Evolutionary conservation across 2,797 vertebrate species (phyloP).

Genomic region (Chelonia mydas): DNA sequence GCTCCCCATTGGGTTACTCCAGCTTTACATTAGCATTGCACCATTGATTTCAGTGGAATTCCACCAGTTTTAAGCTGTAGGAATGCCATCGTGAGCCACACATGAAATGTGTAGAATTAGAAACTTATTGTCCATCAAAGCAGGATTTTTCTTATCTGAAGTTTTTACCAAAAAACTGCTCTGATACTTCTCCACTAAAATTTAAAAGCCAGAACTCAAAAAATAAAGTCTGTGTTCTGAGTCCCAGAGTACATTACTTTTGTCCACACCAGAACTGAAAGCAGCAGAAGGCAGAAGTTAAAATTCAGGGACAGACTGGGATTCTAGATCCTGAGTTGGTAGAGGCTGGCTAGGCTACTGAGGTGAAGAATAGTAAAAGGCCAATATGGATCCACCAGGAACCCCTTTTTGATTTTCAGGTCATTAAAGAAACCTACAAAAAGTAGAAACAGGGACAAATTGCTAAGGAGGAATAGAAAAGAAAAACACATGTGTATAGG

Average conservation of each 20-base stretch:
- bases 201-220: background rate
- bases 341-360: background rate
- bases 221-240: background rate
- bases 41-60: background rate
- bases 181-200: background rate
- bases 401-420: background rate
- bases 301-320: accelerated
- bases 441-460: background rate
- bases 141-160: background rate
- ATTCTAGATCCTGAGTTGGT: background rate
- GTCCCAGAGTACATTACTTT: background rate
- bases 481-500: background rate
- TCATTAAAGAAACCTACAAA: background rate
- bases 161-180: no score
- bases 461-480: background rate
- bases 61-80: background rate
- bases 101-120: background rate
- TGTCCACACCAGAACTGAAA: background rate
- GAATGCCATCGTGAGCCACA: background rate
- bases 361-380: background rate
- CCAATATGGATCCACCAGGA: background rate
- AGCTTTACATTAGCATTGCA: no score
- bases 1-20: background rate
- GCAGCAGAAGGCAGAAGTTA: background rate
- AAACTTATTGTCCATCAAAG: background rate